These are phyloP conservation scores for Tyto alba DNA, from an alignment of 2,113 vertebrate genomes.

Conservation along the genomic window DNA sequence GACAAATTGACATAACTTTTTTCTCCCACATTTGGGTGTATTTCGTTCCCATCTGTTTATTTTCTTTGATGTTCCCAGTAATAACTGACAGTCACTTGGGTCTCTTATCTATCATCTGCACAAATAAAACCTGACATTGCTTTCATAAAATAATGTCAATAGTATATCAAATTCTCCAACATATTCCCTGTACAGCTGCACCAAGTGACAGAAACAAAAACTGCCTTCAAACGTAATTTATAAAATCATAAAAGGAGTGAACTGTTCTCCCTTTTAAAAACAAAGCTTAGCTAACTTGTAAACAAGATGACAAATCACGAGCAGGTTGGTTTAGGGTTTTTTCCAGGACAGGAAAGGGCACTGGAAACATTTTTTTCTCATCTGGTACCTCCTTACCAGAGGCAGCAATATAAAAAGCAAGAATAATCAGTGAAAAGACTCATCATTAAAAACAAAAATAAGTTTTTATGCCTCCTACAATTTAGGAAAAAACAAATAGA, in stretches of 20 bases:
- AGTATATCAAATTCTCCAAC: slow-evolving; percentile 50
- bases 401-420: neutral
- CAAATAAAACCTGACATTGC: slow-evolving; percentile 61
- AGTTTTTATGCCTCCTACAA: neutral
- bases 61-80: slow-evolving; percentile 42
- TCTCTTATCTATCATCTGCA: slow-evolving; percentile 48
- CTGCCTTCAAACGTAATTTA: slow-evolving; percentile 43
- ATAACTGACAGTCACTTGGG: slow-evolving; percentile 49
- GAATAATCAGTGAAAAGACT: neutral
- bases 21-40: neutral
- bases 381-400: neutral
- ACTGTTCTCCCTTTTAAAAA: slow-evolving; percentile 29
- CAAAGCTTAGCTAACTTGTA: neutral
- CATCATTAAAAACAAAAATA: neutral
- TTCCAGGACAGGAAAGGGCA: neutral
- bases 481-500: neutral
- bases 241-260: slow-evolving; percentile 16
- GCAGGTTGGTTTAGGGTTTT: neutral
- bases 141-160: slow-evolving; percentile 65
- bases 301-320: slow-evolving; percentile 30
- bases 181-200: slow-evolving; percentile 38
- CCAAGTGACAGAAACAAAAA: slow-evolving; percentile 43
- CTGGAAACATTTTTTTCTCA: neutral
- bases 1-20: slow-evolving; percentile 15
- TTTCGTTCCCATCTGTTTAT: slow-evolving; percentile 41